Base-by-base conservation (phyloP, 2,888 invertebrate genomes). In the Brachynemurus nebulosus region DNA sequence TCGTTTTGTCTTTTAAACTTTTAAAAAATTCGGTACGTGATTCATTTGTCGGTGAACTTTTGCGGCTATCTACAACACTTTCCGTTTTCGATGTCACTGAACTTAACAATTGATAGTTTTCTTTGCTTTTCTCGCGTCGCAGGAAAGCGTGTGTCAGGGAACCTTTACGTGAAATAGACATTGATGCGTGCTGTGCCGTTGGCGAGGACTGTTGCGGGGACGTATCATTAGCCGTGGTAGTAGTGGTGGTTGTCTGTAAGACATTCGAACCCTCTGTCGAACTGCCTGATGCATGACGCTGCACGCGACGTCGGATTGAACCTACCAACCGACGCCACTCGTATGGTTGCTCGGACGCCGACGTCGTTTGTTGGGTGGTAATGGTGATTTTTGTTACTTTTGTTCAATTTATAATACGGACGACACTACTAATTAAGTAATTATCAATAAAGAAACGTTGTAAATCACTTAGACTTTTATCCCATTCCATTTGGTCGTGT, bases 251-350 rank as follows among this genome's bases (percentile, higher is more conserved):
- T 36, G 47, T 40, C 11, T 39, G 47, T 12, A 35, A 27, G 12
- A 36, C 17, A 16, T 14, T 38, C 40, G 27, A 19, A 17, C 35
- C 36, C 40, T 38, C 21, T 25, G 51, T 8, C 20, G 45, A 14
- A 36, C 42, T 30, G 17, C 38, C 6, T 12, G 63, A 59, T 35
- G 50, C 7, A 59, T 63, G 62, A 47, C 65, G 57, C 51, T 65
- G 65, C 42, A 67, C 67, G 49, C 64, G 63, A 23, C 66, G 57
- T 45, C 64, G 58, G 48, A 67, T 64, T 20, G 67, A 67, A 39
- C 67, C 67, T 45, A 67, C 66, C 52, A 67, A 59, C 51, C 58
- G 60, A 44, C 61, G 56, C 66, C 66, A 67, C 60, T 67, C 67
- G 53, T 63, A 60, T 37, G 57, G 58, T 40, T 52, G 54, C 46